Evolutionary conservation across 2,113 vertebrate genomes (phyloP), one percentile per base, ranked within the genome.

Genomic region (Notothenia rossii): DNA sequence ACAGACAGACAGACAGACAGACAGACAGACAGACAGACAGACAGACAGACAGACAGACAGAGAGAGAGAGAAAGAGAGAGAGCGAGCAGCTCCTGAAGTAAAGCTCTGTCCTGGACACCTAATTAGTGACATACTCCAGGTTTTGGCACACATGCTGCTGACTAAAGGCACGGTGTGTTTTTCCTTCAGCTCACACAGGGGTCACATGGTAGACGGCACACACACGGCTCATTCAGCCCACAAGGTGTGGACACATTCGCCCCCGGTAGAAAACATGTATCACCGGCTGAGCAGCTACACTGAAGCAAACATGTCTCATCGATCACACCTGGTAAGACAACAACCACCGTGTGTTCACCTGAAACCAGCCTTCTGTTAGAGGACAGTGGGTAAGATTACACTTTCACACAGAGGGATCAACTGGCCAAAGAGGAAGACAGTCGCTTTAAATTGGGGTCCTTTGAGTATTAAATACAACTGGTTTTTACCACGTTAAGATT

Each of bases 211-310:
- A 36, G 17, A 69, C 48, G 20, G 56, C 55, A 49, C 58, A 91
- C 88, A 93, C 83, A 85, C 80, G 4, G 18, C 68, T 79, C 83
- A 83, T 91, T 93, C 82, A 92, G 70, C 54, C 20, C 33, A 17
- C 65, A 77, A 87, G 87, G 84, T 81, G 80, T 83, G 78, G 85
- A 77, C 51, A 59, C 68, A 70, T 76, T 79, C 60, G 68, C 29
- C 29, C 18, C 7, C 15, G 3, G 65, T 3, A 40, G 68, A 70
- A 84, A 89, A 87, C 71, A 64, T 11, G 56, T 53, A 59, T 81
- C 72, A 75, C 68, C 3, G 49, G 56, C 55, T 68, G 54, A 62
- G 53, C 73, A 58, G 54, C 72, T n/a, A 1, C 5, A 36, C 64
- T 14, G 20, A 33, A 33, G n/a, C 48, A 74, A 79, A 60, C 71